Percentiles rank a stretch among this genome's conserved stretches.
phyloP scores from a whole-genome alignment of 2,113 vertebrate species.

The Carollia perspicillata region DNA sequence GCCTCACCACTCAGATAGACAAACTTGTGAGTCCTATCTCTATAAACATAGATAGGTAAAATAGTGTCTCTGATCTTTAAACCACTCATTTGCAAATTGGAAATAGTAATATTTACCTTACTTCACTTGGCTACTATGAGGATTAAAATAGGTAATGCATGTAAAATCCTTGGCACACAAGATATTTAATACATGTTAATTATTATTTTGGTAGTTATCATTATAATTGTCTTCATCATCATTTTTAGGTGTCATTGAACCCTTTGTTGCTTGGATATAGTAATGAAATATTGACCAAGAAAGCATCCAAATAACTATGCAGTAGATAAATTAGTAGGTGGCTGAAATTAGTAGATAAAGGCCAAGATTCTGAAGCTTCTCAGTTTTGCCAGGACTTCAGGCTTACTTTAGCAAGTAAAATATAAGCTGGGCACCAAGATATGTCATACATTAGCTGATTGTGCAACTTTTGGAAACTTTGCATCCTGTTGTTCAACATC shows the following conservation, averaged over 20 bases:
- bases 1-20: not conserved
- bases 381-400: not conserved
- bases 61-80: slow-evolving; percentile 2
- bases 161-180: not conserved
- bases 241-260: not conserved
- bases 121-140: not conserved
- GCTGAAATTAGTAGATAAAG: slow-evolving; percentile 11
- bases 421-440: not conserved
- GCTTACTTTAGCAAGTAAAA: not conserved
- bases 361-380: not conserved
- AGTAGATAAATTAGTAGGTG: too few species aligned
- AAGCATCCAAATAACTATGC: not conserved
- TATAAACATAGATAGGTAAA: not conserved
- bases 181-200: not conserved
- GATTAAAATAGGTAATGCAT: not conserved
- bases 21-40: not conserved
- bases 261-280: not conserved
- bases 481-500: not conserved
- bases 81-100: not conserved
- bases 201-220: slow-evolving; percentile 10
- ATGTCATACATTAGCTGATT: not conserved
- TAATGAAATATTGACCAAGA: not conserved
- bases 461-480: slow-evolving; percentile 3
- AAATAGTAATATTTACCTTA: not conserved
- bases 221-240: not conserved